These are phyloP conservation scores for Macroramphosus scolopax DNA, from an alignment of 2,797 vertebrate genomes.

Conservation along the genomic window DNA sequence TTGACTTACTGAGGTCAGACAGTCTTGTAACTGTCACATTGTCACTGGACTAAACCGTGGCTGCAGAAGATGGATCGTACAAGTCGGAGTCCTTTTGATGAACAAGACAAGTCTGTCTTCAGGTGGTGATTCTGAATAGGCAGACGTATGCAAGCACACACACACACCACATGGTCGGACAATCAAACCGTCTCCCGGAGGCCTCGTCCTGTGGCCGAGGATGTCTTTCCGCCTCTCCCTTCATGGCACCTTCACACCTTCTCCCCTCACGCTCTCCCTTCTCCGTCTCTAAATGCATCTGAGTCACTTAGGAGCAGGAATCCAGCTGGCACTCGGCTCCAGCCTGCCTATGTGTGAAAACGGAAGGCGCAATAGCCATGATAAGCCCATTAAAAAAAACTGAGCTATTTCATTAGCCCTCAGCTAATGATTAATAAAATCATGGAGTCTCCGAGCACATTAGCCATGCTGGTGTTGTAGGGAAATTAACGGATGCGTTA, in stretches of 20 bases:
- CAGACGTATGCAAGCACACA: slow-evolving; percentile 34
- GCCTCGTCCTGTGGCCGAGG: slow-evolving; percentile 16
- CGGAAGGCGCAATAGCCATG: slow-evolving; percentile 17
- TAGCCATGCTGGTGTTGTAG: slow-evolving; percentile 24
- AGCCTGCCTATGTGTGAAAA: slow-evolving; percentile 46
- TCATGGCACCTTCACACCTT: slow-evolving; percentile 40
- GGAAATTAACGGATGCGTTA: slow-evolving; percentile 31
- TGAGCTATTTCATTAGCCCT: slow-evolving; percentile 46
- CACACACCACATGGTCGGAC: background rate
- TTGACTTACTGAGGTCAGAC: slow-evolving; percentile 40
- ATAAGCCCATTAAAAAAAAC: slow-evolving; percentile 40
- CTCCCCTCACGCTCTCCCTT: too few species aligned
- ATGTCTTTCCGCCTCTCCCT: slow-evolving; percentile 28
- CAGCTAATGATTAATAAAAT: slow-evolving; percentile 52
- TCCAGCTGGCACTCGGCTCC: slow-evolving; percentile 54
- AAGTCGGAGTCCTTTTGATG: slow-evolving; percentile 13
- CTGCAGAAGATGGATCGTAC: too few species aligned
- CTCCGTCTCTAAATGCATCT: slow-evolving; percentile 41
- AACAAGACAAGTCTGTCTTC: slow-evolving; percentile 3
- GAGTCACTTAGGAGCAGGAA: slow-evolving; percentile 52
- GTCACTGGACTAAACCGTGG: too few species aligned
- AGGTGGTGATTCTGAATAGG: slow-evolving; percentile 24
- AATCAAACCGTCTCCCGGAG: slow-evolving; percentile 1
- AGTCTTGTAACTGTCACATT: slow-evolving; percentile 29
- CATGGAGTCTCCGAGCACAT: slow-evolving; percentile 33